phyloP scores from a whole-genome alignment of 1,140 invertebrate genomes.

The Ceratosolen fusciceps region DNA sequence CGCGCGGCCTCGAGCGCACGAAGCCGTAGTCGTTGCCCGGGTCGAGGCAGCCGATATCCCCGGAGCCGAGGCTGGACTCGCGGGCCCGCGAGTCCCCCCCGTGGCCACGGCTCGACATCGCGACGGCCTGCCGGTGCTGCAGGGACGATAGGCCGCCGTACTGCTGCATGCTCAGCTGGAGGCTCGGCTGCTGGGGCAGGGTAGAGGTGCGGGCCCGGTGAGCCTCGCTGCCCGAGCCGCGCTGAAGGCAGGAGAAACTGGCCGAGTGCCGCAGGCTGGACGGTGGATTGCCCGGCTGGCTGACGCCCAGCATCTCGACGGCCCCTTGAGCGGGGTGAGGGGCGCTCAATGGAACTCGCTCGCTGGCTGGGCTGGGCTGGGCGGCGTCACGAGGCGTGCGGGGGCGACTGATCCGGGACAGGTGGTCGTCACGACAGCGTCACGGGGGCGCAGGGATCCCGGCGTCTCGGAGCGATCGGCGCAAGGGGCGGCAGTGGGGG shows the following conservation, averaged over 20 bases:
- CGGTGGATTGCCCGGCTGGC: constrained; percentile 68
- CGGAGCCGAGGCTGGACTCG: constrained; percentile 29
- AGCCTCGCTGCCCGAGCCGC: constrained; percentile 63
- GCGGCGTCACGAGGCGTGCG: too few relatives aligned
- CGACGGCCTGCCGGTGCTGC: constrained; percentile 52
- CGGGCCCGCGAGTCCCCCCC: background rate
- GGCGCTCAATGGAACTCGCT: too few relatives aligned
- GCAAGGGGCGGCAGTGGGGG: too few relatives aligned
- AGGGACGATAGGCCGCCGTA: constrained; percentile 62
- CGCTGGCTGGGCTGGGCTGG: too few relatives aligned
- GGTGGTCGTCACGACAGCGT: too few relatives aligned
- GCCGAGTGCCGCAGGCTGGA: constrained; percentile 72
- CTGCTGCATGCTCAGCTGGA: constrained; percentile 53
- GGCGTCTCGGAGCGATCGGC: too few relatives aligned
- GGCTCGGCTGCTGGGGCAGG: constrained; percentile 65
- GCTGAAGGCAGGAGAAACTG: constrained; percentile 72
- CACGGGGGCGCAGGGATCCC: too few relatives aligned
- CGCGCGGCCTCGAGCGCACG: constrained; percentile 66
- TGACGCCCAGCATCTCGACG: constrained; percentile 67
- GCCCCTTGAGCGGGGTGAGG: too few relatives aligned
- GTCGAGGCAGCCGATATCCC: constrained; percentile 44
- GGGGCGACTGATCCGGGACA: too few relatives aligned
- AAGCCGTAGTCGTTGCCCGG: constrained; percentile 68
- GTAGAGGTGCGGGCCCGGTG: constrained; percentile 71
- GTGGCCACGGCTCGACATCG: background rate